Base-by-base conservation (phyloP, 1,140 invertebrate genomes). In the Ceratosolen fusciceps region DNA sequence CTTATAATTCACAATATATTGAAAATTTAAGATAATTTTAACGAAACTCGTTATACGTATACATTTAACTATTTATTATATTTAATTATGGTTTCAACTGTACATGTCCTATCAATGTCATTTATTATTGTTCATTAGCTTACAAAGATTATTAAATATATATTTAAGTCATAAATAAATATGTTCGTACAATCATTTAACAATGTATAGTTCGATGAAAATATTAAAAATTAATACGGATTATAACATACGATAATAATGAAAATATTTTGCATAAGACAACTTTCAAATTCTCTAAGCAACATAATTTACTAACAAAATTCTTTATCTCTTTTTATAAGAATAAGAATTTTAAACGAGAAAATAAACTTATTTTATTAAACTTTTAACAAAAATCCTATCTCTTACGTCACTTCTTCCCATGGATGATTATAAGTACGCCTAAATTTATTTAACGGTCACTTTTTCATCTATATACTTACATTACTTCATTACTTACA, bases 21-120 rank as follows among this genome's bases (percentile, higher is more conserved):
- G 21, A 54, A 68, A 83, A 79, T 34, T 12, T 58, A 58, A 70
- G 29, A 26, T 60, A 60, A 24, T 29, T 29, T 60, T 60, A 29
- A 12, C 5, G 26, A 24, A 12, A 24, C 19, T 24, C 43, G 52
- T 77, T 68, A 49, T n/a, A 26, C 3, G 29, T 60, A 10, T 7
- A 60, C 29, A 60, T 60, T 12, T n/a, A n/a, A n/a, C n/a, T n/a
- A n/a, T n/a, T n/a, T n/a, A n/a, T n/a, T n/a, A n/a, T n/a, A n/a
- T n/a, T n/a, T n/a, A n/a, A n/a, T n/a, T n/a, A n/a, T n/a, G n/a
- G n/a, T n/a, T n/a, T n/a, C n/a, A n/a, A n/a, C n/a, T n/a, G n/a
- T n/a, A n/a, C n/a, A n/a, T n/a, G n/a, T n/a, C n/a, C n/a, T n/a
- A n/a, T n/a, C n/a, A n/a, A n/a, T n/a, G n/a, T n/a, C n/a, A n/a